These are phyloP conservation scores for Petaurus breviceps DNA, from an alignment of 2,113 vertebrate species.

Conservation along the genomic window DNA sequence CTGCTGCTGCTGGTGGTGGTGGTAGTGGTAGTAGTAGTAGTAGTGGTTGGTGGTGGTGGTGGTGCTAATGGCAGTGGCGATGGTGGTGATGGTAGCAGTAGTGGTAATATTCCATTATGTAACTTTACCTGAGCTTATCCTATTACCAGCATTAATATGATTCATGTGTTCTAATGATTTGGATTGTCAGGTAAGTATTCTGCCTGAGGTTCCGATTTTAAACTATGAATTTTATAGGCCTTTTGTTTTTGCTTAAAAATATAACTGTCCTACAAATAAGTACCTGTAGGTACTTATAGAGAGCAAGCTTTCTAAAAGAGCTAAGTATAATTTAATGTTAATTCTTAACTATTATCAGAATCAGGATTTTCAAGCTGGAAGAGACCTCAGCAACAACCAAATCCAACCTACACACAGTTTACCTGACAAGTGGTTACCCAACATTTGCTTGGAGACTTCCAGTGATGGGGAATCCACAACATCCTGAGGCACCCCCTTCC, in stretches of 20 bases:
- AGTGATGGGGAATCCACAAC: background rate
- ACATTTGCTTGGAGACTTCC: background rate
- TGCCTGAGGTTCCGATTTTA: background rate
- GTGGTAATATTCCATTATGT: background rate
- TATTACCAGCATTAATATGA: background rate
- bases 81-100: background rate
- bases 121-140: background rate
- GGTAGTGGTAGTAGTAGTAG: background rate
- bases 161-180: background rate
- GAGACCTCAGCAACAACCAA: background rate
- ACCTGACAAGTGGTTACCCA: background rate
- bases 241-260: conserved; percentile 29
- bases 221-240: conserved; percentile 1
- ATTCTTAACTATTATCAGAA: background rate
- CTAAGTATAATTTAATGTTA: background rate
- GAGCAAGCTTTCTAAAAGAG: background rate
- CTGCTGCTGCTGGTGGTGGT: too few relatives aligned
- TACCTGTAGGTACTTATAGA: background rate
- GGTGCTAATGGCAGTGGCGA: too few relatives aligned
- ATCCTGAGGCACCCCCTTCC: background rate
- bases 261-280: conserved; percentile 4
- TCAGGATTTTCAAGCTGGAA: background rate
- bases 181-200: background rate
- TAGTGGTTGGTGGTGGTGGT: background rate
- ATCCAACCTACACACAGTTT: background rate